A percentile compares a stretch with the other conserved stretches of the same genome.
Evolutionary conservation across 2,113 vertebrate species (phyloP).

Genomic region (Hystrix brachyura): DNA sequence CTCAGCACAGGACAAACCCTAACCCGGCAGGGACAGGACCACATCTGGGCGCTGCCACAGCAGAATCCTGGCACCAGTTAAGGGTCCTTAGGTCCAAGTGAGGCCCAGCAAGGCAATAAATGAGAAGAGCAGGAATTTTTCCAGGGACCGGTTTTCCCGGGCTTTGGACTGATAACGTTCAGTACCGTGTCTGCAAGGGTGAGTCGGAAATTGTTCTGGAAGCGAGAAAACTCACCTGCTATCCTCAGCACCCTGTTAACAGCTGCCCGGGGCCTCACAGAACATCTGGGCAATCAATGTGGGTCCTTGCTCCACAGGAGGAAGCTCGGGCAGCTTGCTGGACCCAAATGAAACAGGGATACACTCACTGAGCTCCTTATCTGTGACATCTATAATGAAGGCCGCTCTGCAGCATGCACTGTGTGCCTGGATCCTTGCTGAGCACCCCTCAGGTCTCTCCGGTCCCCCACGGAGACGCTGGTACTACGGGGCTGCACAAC

Average conservation of each 20-base stretch:
- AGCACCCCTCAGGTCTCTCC: neutral
- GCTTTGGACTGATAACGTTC: neutral
- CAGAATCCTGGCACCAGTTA: neutral
- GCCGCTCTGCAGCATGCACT: neutral
- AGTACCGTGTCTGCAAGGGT: neutral
- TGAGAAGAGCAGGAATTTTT: neutral
- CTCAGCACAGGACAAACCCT: neutral
- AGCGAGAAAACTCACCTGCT: neutral
- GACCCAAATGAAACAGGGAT: neutral
- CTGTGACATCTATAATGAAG: neutral
- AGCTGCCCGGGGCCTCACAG: neutral
- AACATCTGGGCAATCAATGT: too few relatives aligned
- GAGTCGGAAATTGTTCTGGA: neutral
- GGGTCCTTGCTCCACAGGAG: neutral
- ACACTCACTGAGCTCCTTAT: neutral
- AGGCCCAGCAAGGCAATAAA: too few relatives aligned
- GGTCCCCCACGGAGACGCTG: neutral
- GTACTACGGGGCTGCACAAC: neutral
- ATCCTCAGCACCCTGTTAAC: neutral
- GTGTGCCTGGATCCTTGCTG: neutral
- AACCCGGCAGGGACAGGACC: fast-evolving
- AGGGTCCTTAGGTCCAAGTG: too few relatives aligned
- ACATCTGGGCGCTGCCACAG: fast-evolving
- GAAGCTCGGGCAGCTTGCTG: neutral
- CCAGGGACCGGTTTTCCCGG: neutral